A percentile compares a stretch with the other conserved stretches of the same genome.
Evolutionary conservation across 2,888 invertebrate species (phyloP).

Genomic region (Marronus borbonicus): DNA sequence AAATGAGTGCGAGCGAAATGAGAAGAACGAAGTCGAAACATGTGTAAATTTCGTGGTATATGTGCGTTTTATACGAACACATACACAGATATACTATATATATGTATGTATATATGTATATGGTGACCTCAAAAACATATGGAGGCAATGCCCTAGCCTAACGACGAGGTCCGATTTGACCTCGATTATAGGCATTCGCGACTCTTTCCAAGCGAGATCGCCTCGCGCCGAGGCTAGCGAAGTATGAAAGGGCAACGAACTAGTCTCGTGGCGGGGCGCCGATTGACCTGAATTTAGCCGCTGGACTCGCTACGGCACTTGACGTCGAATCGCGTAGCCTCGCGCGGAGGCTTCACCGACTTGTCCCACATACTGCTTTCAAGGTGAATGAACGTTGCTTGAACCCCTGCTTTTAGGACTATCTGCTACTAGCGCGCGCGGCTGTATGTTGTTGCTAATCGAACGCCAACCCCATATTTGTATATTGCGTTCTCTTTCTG

Average conservation of each 20-base stretch:
- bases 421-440: constrained; percentile 4
- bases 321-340: constrained; percentile 8
- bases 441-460: neutral
- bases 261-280: constrained; percentile 52
- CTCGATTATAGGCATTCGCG: constrained; percentile 57
- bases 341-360: constrained; percentile 39
- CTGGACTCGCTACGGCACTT: constrained; percentile 22
- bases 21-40: constrained; percentile 53
- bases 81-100: constrained; percentile 7
- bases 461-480: constrained; percentile 42
- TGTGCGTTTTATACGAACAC: constrained; percentile 5
- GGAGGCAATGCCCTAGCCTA: constrained; percentile 69
- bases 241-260: constrained; percentile 55
- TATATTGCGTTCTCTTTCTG: constrained; percentile 26
- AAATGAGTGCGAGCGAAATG: constrained; percentile 57
- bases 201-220: constrained; percentile 38
- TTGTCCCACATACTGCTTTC: constrained; percentile 56
- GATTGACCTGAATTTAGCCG: constrained; percentile 55
- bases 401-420: constrained; percentile 42
- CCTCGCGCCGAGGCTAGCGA: constrained; percentile 51
- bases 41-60: constrained; percentile 20
- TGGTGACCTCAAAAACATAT: constrained; percentile 70
- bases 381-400: constrained; percentile 54
- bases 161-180: constrained; percentile 53
- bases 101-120: constrained; percentile 29